Conservation (phyloP, 2,113 vertebrate species). For the Sebastes fasciatus region DNA sequence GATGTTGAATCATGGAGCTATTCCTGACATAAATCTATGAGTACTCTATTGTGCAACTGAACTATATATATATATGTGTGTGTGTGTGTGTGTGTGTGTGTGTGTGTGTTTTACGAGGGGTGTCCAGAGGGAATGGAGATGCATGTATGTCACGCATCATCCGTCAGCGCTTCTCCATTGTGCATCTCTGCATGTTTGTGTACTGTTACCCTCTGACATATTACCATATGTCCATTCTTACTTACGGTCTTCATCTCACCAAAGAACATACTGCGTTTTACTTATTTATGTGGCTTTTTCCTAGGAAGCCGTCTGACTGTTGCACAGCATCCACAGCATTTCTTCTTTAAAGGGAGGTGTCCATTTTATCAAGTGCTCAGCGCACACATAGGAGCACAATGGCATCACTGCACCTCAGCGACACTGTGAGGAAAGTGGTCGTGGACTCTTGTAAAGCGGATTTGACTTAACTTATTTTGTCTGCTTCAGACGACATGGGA, state of each 20-base stretch:
- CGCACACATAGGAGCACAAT: conserved; percentile 4
- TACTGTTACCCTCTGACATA: conserved; percentile 30
- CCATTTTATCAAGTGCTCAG: conserved; percentile 16
- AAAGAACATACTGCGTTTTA: conserved; percentile 39
- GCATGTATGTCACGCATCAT: conserved; percentile 44
- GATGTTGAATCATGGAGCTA: conserved; percentile 66
- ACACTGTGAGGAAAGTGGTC: not conserved
- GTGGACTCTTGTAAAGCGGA: not conserved
- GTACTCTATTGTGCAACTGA: conserved; percentile 49
- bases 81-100: conserved; percentile 27
- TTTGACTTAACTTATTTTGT: conserved; percentile 30
- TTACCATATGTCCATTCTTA: conserved; percentile 44
- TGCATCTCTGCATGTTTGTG: conserved; percentile 47
- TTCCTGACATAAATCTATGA: conserved; percentile 68
- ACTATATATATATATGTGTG: conserved; percentile 19
- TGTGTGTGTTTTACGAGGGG: not conserved
- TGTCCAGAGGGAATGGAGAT: conserved; percentile 31
- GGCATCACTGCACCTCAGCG: not conserved
- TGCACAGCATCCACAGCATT: conserved; percentile 3
- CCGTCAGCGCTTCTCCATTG: conserved; percentile 17
- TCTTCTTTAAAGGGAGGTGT: not conserved
- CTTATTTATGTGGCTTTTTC: conserved; percentile 63
- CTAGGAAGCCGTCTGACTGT: conserved; percentile 23
- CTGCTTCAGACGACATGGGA: not conserved
- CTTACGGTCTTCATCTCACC: conserved; percentile 16